These are phyloP conservation scores for Mycalesis mineus DNA, from an alignment of 2,888 invertebrate species.

Conservation along the genomic window DNA sequence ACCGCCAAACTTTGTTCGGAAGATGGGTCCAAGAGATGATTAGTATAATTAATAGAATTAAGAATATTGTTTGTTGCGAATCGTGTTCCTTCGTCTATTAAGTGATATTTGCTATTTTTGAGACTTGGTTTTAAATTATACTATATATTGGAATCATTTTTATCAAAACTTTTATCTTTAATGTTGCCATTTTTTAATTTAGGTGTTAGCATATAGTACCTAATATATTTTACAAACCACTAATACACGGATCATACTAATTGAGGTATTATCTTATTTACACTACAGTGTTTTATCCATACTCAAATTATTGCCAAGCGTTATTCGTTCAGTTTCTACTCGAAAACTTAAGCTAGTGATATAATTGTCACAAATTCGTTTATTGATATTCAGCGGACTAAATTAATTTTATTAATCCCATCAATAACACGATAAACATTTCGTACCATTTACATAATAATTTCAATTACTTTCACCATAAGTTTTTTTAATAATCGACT, in stretches of 20 bases:
- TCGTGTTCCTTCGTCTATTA: too few relatives aligned
- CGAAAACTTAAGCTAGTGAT: constrained; percentile 68
- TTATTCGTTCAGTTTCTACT: constrained; percentile 53
- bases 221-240: constrained; percentile 10
- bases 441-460: constrained; percentile 43
- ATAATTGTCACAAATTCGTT: constrained; percentile 72
- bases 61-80: too few relatives aligned
- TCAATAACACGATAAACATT: constrained; percentile 57
- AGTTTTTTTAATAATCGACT: constrained; percentile 21
- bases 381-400: constrained; percentile 71
- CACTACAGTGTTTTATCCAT: constrained; percentile 41
- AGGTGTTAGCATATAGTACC: constrained; percentile 8
- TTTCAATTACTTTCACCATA: constrained; percentile 39
- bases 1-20: too few relatives aligned
- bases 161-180: not conserved
- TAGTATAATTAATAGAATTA: too few relatives aligned
- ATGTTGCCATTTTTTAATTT: constrained; percentile 2
- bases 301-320: constrained; percentile 73
- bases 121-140: not conserved
- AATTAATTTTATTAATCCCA: constrained; percentile 69
- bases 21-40: too few relatives aligned
- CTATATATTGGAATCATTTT: not conserved
- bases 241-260: constrained; percentile 13
- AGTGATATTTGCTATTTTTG: too few relatives aligned
- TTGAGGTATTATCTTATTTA: constrained; percentile 30